Evolutionary conservation across 2,113 vertebrate species (phyloP).

Genomic region (Hypanus sabinus): DNA sequence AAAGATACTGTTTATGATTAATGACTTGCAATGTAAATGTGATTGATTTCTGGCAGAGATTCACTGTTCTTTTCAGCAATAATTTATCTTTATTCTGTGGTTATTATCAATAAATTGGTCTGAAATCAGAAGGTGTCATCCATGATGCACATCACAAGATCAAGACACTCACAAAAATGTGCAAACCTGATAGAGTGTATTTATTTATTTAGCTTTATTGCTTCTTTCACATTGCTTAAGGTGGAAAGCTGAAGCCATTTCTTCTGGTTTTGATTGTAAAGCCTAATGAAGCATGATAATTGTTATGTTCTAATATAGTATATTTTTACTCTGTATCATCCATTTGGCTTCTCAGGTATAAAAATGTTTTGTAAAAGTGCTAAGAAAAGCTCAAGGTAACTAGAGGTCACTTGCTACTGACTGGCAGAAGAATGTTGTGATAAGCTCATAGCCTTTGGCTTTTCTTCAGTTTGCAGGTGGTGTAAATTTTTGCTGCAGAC

Average conservation of each 20-base stretch:
- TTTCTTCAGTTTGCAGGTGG: not conserved
- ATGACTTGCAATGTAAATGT: constrained; percentile 23
- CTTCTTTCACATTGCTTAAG: not conserved
- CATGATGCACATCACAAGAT: not conserved
- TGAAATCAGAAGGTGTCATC: constrained; percentile 5
- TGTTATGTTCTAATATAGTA: not conserved
- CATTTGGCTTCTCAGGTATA: not conserved
- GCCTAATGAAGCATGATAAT: not conserved
- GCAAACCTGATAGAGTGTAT: not conserved
- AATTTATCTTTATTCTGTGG: constrained; percentile 36
- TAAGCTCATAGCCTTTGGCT: not conserved
- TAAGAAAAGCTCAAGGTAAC: not conserved
- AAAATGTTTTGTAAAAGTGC: not conserved
- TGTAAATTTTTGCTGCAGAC: not conserved
- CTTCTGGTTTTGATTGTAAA: not conserved
- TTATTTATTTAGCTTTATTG: not conserved
- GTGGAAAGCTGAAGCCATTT: not conserved
- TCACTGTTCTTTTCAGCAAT: not conserved
- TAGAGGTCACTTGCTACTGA: not conserved
- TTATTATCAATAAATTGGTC: constrained; percentile 24
- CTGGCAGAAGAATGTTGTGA: not conserved
- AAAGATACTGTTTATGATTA: constrained; percentile 3
- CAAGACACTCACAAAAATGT: not conserved
- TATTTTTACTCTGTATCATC: not conserved
- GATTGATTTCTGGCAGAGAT: constrained; percentile 35